Conservation (phyloP, 2,797 vertebrate genomes). For the Microtus obscurus region DNA sequence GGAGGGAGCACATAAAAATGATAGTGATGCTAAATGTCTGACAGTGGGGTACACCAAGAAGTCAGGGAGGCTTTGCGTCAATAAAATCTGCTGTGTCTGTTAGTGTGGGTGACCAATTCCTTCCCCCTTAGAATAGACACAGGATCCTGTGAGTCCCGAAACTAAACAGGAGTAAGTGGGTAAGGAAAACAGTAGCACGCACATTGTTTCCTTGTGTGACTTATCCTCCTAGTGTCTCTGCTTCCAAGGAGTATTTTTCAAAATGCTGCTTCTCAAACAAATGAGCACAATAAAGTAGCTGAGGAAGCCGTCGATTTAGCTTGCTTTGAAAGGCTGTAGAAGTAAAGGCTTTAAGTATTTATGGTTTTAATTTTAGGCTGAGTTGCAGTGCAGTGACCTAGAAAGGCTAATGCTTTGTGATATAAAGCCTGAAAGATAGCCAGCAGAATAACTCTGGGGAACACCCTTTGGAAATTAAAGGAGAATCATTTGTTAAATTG, state of each 20-base stretch:
- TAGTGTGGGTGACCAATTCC: neutral
- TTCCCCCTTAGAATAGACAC: neutral
- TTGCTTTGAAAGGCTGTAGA: slow-evolving; percentile 44
- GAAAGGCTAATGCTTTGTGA: slow-evolving; percentile 38
- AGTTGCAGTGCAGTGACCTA: slow-evolving; percentile 60
- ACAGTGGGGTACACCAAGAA: neutral
- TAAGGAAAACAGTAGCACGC: slow-evolving; percentile 49
- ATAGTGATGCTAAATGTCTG: neutral
- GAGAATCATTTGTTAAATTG: slow-evolving; percentile 36
- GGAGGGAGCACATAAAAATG: neutral
- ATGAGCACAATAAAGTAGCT: slow-evolving; percentile 54
- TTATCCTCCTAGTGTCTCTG: slow-evolving; percentile 29
- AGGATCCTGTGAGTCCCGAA: neutral
- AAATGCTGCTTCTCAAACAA: slow-evolving; percentile 56
- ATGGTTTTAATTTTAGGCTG: slow-evolving; percentile 67
- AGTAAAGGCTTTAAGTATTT: slow-evolving; percentile 54
- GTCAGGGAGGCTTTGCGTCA: slow-evolving; percentile 6
- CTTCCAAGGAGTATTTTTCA: slow-evolving; percentile 43
- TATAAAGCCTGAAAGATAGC: slow-evolving; percentile 68
- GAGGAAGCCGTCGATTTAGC: slow-evolving; percentile 43
- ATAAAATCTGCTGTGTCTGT: neutral
- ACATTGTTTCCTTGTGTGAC: slow-evolving; percentile 19
- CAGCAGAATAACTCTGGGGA: slow-evolving; percentile 42
- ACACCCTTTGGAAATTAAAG: slow-evolving; percentile 60
- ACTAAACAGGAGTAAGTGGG: neutral